Conservation (phyloP, 2,797 vertebrate species). For the Enteromius afrohamiltoni region DNA sequence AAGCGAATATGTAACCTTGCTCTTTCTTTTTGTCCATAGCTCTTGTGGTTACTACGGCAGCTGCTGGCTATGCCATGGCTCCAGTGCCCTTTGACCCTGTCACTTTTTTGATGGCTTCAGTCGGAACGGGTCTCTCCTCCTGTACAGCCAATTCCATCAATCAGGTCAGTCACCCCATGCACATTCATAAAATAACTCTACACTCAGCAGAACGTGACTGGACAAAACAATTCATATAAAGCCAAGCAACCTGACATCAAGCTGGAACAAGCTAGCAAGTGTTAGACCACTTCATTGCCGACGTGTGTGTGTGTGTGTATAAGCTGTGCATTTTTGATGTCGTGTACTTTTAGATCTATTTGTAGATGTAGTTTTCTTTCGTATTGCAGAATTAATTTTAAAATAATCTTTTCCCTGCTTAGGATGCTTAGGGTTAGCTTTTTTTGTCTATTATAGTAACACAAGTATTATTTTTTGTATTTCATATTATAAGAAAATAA, state of each 20-base stretch:
- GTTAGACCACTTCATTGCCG: not conserved
- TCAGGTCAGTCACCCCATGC: conserved; percentile 82
- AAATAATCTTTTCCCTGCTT: not conserved
- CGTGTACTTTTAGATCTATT: not conserved
- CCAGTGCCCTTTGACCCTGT: conserved; percentile 88
- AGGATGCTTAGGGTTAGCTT: too few species aligned
- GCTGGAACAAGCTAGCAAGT: conserved; percentile 2
- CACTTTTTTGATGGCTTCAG: conserved; percentile 83
- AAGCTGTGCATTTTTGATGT: not conserved
- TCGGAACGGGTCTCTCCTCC: conserved; percentile 92
- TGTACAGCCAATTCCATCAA: conserved; percentile 95
- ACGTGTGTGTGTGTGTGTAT: not conserved
- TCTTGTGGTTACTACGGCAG: conserved; percentile 89
- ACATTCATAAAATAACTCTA: conserved; percentile 12
- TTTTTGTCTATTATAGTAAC: too few species aligned
- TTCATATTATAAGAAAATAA: not conserved
- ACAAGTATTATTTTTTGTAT: too few species aligned
- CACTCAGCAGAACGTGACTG: conserved; percentile 5
- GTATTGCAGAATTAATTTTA: not conserved
- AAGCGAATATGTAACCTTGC: not conserved
- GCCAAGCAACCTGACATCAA: not conserved
- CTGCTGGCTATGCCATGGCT: conserved; percentile 92
- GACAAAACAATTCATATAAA: not conserved
- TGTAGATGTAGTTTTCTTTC: not conserved
- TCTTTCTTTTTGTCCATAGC: conserved; percentile 73